Evolutionary conservation across 2,113 vertebrate species (phyloP).

Genomic region (Prolemur simus): DNA sequence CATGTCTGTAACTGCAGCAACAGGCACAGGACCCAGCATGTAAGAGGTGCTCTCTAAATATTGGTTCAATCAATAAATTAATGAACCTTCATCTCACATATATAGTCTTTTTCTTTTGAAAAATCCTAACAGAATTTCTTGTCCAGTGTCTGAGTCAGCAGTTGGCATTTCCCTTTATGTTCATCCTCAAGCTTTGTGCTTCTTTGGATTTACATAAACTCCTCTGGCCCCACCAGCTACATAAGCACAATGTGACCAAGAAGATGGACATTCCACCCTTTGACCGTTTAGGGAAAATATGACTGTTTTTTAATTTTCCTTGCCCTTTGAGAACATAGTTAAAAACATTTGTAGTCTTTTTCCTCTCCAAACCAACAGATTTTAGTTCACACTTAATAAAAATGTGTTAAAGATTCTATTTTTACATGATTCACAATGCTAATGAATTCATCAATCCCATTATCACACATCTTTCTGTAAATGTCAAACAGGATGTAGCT

Average conservation of each 20-base stretch:
- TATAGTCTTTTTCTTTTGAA: conserved; percentile 33
- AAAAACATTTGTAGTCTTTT: conserved; percentile 39
- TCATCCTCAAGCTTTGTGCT: neutral
- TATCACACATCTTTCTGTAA: conserved; percentile 53
- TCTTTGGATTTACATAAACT: conserved; percentile 5
- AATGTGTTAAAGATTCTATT: conserved; percentile 48
- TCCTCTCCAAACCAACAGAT: conserved; percentile 21
- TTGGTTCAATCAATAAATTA: conserved; percentile 10
- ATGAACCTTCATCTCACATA: neutral
- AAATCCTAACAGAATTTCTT: conserved; percentile 31
- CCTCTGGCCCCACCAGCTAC: neutral
- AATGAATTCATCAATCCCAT: conserved; percentile 66
- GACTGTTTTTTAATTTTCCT: neutral
- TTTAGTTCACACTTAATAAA: conserved; percentile 54
- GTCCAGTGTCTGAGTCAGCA: conserved; percentile 36
- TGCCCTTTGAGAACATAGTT: neutral
- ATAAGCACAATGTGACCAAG: neutral
- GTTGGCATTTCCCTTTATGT: neutral
- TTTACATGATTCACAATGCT: conserved; percentile 45
- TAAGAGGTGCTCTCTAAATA: neutral
- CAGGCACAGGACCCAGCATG: neutral
- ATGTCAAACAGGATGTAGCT: conserved; percentile 57
- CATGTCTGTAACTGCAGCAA: neutral
- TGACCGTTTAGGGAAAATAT: neutral
- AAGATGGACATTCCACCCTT: neutral